Evolutionary conservation across 2,888 invertebrate species (phyloP).

Genomic region (Gnatocerus cornutus): DNA sequence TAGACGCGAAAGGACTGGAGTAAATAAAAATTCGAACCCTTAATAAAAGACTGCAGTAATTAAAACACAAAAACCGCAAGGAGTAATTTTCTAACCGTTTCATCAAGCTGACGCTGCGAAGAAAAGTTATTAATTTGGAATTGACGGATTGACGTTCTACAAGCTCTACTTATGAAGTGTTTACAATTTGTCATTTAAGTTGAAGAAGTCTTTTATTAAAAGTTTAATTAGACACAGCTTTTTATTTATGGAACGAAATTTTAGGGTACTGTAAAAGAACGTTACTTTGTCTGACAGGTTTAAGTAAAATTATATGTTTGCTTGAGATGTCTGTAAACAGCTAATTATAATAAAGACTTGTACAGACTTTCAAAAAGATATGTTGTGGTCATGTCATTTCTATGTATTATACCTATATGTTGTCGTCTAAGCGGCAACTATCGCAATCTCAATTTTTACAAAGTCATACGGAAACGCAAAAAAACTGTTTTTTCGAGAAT

Average conservation of each 20-base stretch:
- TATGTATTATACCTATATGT: no score
- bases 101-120: constrained; percentile 31
- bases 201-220: constrained; percentile 33
- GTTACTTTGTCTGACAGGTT: no score
- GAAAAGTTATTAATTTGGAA: constrained; percentile 36
- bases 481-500: no score
- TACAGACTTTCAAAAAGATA: no score
- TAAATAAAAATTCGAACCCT: background rate
- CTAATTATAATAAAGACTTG: no score
- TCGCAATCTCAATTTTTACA: no score
- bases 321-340: no score
- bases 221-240: constrained; percentile 21
- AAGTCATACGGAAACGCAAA: no score
- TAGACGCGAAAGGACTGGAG: no score
- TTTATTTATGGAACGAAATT: background rate
- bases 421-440: no score
- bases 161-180: constrained; percentile 19
- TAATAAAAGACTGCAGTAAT: constrained; percentile 8
- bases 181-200: constrained; percentile 26
- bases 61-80: constrained; percentile 26
- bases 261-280: background rate
- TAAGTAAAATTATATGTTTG: no score
- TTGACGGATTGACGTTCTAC: constrained; percentile 23
- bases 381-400: no score
- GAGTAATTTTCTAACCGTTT: constrained; percentile 16